A percentile compares a stretch with the other conserved stretches of the same genome.
Evolutionary conservation across 2,888 invertebrate genomes (phyloP).

Genomic region (Cheilosia impressa): DNA sequence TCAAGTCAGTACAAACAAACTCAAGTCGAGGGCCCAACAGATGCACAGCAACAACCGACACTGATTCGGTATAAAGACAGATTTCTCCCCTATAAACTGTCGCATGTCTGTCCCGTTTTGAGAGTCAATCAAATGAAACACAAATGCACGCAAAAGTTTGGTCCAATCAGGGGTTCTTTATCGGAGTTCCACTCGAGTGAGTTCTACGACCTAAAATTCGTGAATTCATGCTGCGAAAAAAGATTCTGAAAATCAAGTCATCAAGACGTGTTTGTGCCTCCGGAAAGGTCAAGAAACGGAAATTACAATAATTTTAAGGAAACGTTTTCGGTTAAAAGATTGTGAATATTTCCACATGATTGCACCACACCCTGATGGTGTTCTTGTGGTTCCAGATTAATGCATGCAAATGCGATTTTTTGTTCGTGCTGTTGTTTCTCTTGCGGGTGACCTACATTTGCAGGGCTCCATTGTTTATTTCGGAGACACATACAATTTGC

Average conservation of each 20-base stretch:
- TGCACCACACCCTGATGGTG: conserved; percentile 23
- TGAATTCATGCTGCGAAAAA: conserved; percentile 45
- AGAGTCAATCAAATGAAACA: conserved; percentile 8
- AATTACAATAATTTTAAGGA: conserved; percentile 22
- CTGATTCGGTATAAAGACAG: neutral
- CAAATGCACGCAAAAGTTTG: neutral
- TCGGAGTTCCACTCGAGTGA: conserved; percentile 42
- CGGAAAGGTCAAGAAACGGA: conserved; percentile 55
- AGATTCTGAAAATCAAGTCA: neutral
- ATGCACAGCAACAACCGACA: neutral
- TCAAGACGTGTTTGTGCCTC: neutral
- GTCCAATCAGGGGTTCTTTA: conserved; percentile 27
- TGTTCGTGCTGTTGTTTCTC: too few relatives aligned
- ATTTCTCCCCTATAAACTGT: neutral
- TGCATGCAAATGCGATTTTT: conserved; percentile 33
- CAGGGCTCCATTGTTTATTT: conserved; percentile 37
- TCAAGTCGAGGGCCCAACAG: neutral
- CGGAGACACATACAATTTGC: conserved; percentile 6
- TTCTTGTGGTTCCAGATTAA: conserved; percentile 31
- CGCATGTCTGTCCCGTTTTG: neutral
- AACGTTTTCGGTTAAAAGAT: neutral
- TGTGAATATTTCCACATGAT: conserved; percentile 48
- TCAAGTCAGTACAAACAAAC: conserved; percentile 17
- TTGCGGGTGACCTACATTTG: conserved; percentile 28
- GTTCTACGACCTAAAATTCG: neutral